Evolutionary conservation across 2,113 vertebrate genomes (phyloP).

Genomic region (Loxodonta africana): DNA sequence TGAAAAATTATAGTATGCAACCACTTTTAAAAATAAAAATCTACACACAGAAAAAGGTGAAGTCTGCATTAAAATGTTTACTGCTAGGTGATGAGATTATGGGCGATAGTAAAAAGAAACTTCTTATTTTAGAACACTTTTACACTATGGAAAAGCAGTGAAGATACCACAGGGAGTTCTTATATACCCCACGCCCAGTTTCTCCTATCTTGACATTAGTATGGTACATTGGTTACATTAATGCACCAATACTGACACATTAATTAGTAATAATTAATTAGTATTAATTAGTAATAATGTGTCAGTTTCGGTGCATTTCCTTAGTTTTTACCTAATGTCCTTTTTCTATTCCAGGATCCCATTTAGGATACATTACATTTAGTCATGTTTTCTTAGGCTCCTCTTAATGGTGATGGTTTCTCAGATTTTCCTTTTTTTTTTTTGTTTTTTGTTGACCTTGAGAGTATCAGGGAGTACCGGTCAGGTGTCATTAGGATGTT

Average conservation of each 20-base stretch:
- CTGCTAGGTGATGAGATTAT: background rate
- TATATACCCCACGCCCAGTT: background rate
- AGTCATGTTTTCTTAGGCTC: background rate
- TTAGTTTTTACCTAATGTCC: background rate
- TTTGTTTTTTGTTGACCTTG: background rate
- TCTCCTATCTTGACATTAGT: background rate
- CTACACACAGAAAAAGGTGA: background rate
- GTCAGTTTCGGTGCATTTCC: background rate
- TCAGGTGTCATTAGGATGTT: background rate
- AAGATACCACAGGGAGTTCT: background rate
- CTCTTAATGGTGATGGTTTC: background rate
- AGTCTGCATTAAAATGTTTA: background rate
- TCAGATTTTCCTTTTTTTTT: background rate
- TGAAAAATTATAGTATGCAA: background rate
- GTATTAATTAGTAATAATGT: no score
- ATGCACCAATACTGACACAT: background rate
- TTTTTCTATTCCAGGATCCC: background rate
- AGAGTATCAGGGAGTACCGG: background rate
- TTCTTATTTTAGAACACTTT: background rate
- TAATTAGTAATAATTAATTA: no score
- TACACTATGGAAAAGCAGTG: background rate
- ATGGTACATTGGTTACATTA: background rate
- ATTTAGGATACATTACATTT: background rate
- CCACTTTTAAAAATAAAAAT: background rate
- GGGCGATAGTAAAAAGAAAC: background rate